Percentiles rank a stretch among this genome's conserved stretches.
These are phyloP conservation scores for Cylindroiulus punctatus DNA, from an alignment of 2,888 invertebrate genomes.

Conservation along the genomic window DNA sequence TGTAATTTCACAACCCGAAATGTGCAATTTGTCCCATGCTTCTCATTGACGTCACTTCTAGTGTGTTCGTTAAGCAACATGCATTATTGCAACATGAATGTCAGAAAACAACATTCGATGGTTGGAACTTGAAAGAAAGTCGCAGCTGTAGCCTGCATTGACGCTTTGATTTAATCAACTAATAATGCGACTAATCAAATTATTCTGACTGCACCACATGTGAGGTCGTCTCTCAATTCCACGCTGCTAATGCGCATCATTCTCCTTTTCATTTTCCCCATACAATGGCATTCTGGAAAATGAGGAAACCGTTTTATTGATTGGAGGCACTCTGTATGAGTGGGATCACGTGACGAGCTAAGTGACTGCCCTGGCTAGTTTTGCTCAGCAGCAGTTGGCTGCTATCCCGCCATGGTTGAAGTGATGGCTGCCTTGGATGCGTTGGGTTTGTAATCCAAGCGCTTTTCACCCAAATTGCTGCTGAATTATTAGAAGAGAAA, in stretches of 20 bases:
- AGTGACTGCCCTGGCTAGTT: conserved; percentile 43
- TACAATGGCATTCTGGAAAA: background rate
- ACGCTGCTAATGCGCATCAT: background rate
- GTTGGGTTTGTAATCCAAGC: background rate
- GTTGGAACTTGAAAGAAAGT: background rate
- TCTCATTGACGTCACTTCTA: conserved; percentile 27
- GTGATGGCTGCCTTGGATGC: background rate
- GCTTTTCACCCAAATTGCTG: background rate
- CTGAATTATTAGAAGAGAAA: background rate
- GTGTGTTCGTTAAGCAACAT: background rate
- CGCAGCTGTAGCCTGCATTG: background rate
- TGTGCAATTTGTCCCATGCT: background rate
- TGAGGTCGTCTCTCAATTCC: background rate
- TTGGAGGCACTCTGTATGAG: conserved; percentile 12
- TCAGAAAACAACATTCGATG: background rate
- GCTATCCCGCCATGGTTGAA: conserved; percentile 13
- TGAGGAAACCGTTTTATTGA: conserved; percentile 5
- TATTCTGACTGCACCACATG: background rate
- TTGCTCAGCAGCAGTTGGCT: conserved; percentile 10
- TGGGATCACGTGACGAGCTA: conserved; percentile 20
- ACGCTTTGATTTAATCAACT: background rate
- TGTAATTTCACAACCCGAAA: background rate
- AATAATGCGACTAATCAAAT: background rate
- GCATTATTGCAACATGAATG: background rate
- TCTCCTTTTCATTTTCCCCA: background rate